Base-by-base conservation (phyloP, 1,140 invertebrate genomes). In the Tenebrio molitor region DNA sequence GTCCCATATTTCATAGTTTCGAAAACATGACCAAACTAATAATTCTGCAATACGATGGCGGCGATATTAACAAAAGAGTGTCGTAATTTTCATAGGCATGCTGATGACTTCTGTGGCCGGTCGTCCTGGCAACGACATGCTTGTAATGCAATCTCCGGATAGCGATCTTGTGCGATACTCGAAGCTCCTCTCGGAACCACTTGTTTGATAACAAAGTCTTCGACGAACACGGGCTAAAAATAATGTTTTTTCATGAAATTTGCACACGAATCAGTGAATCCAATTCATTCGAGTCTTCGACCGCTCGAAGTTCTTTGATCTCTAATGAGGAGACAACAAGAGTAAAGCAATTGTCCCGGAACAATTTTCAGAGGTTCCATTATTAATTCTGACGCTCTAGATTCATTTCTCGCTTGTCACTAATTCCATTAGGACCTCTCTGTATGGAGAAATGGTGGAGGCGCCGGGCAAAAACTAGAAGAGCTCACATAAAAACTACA, bases 61-160 rank as follows among this genome's bases (percentile, higher is more conserved):
- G 44, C 44, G 19, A 21, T 58, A 58, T 58, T 58, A 58, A 58
- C 50, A 58, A 58, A 58, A 58, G 23, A 14, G 21, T 14, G 19
- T 10, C 50, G 50, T 25, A 58, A 58, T 58, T 58, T 58, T 58
- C 50, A 58, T 58, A 58, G 50, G 50, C 50, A 58, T 58, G 50
- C 12, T 58, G 50, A 58, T 58, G 50, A 58, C 50, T 58, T 58
- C 29, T 58, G 50, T 29, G 50, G 50, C 50, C 29, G 50, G 50
- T 58, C 14, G 6, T 23, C 50, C 8, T 58, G 14, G 50, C 50
- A 58, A 58, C 50, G 23, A 58, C 50, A 58, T 58, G 50, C 21
- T 58, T 29, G 50, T 29, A 58, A 58, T 58, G 50, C 50, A 58
- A 58, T 58, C 50, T 58, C 50, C 50, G 50, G 50, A 58, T 58